Base-by-base conservation (phyloP, 1,140 invertebrate genomes). In the Phthorimaea operculella region DNA sequence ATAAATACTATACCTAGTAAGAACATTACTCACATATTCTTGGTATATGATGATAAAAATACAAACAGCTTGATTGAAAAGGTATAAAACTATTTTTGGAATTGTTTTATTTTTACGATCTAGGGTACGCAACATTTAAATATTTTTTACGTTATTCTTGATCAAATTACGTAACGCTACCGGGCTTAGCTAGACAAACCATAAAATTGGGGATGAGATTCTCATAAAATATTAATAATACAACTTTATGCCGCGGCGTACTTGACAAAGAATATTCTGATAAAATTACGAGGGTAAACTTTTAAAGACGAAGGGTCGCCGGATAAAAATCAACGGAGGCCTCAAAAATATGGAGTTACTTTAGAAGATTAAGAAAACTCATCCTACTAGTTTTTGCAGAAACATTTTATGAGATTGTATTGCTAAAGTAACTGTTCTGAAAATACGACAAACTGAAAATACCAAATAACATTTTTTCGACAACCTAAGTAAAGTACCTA, bases 191-290 rank as follows among this genome's bases (percentile, higher is more conserved):
- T n/a, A 39, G 36, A n/a, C 36, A 10, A 39, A 39, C 36, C 36
- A n/a, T 39, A 39, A 39, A 39, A 10, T 39, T 10, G 3, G 36
- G 36, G 36, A 39, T 39, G 36, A 39, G 36, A 39, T 18, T 47
- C 42, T 45, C 52, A 53, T 54, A 47, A 54, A 47, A 54, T 47
- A 45, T 47, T 54, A 54, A 54, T 54, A 54, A 54, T 39, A 45
- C 17, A 53, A 44, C 39, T 53, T 53, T 53, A 54, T 42, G 42
- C 44, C 45, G 17, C 6, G 18, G 17, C 14, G 14, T 44, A 54
- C 39, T 33, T 53, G 18, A 33, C 52, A 54, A 54, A 54, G 52
- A 49, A 33, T 49, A 49, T 11, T 28, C 34, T 53, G 33, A 54
- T 54, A 54, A 54, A 54, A 54, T 47, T 54, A 49, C 21, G 47